phyloP scores from a whole-genome alignment of 2,113 vertebrate genomes.

The Eira barbara region DNA sequence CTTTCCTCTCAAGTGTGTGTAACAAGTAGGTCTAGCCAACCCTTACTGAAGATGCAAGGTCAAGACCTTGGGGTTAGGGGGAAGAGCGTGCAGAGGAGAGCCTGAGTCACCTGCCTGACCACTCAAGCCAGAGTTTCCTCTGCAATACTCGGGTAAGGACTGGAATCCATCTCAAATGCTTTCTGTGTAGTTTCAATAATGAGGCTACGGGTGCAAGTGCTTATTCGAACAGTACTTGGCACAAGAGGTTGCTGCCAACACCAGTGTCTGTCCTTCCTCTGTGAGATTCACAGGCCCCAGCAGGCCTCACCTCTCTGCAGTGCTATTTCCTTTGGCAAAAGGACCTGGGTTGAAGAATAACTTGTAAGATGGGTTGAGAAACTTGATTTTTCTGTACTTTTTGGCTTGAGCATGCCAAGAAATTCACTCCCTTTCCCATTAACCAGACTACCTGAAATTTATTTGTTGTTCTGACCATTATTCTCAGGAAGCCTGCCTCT shows the following conservation, averaged over 20 bases:
- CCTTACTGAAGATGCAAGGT: not conserved
- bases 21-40: not conserved
- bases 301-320: not conserved
- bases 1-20: not conserved
- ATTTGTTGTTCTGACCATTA: not conserved
- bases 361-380: not conserved
- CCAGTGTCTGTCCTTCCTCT: not conserved
- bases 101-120: not conserved
- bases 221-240: not conserved
- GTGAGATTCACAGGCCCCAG: rapidly evolving
- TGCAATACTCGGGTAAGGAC: not conserved
- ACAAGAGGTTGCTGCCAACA: not conserved
- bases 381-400: not conserved
- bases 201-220: not conserved
- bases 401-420: not conserved
- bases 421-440: not conserved
- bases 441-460: not conserved
- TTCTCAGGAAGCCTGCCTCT: not conserved
- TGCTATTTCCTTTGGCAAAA: not conserved
- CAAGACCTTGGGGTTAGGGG: not conserved
- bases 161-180: not conserved
- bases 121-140: not conserved
- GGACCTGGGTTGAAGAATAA: not conserved
- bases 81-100: too few relatives aligned
- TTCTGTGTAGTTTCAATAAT: not conserved